These are phyloP conservation scores for Cantharis flavilabris DNA, from an alignment of 2,888 invertebrate species.

Conservation along the genomic window DNA sequence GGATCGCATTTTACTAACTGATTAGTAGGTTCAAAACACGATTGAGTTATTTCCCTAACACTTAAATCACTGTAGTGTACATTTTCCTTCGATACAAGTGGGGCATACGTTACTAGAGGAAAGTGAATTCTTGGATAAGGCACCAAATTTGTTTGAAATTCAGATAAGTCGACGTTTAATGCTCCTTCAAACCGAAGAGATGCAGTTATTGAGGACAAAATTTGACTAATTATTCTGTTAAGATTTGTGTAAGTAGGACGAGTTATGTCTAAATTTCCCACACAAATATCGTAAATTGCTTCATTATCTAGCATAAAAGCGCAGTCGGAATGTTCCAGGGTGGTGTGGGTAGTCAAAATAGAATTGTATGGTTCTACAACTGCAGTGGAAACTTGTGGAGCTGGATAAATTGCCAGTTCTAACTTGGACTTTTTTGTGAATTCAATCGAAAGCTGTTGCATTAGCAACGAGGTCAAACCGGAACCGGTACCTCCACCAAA, in stretches of 20 bases:
- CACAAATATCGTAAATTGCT: slow-evolving; percentile 60
- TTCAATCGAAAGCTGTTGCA: slow-evolving; percentile 69
- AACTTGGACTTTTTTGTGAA: slow-evolving; percentile 57
- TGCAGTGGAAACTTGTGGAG: slow-evolving; percentile 65
- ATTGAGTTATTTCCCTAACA: slow-evolving; percentile 56
- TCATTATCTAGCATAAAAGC: slow-evolving; percentile 81
- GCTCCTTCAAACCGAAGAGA: slow-evolving; percentile 65
- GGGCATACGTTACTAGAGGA: slow-evolving; percentile 61
- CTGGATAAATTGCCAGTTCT: slow-evolving; percentile 65
- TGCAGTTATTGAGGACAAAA: slow-evolving; percentile 63
- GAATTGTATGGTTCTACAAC: slow-evolving; percentile 68
- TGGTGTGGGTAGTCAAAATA: slow-evolving; percentile 66
- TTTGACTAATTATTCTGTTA: slow-evolving; percentile 63
- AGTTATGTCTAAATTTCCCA: slow-evolving; percentile 63
- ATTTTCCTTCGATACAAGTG: slow-evolving; percentile 63
- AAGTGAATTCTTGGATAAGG: slow-evolving; percentile 63
- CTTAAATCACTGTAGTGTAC: slow-evolving; percentile 53
- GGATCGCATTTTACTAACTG: slow-evolving; percentile 64
- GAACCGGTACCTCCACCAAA: slow-evolving; percentile 82
- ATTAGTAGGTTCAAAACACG: slow-evolving; percentile 67
- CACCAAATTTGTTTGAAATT: slow-evolving; percentile 62
- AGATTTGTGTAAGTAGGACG: slow-evolving; percentile 66
- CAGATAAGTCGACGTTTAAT: slow-evolving; percentile 64
- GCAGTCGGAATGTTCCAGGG: slow-evolving; percentile 64
- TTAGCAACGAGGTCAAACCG: slow-evolving; percentile 80